phyloP scores from a whole-genome alignment of 2,797 vertebrate genomes.

The Craterocephalus amniculus region DNA sequence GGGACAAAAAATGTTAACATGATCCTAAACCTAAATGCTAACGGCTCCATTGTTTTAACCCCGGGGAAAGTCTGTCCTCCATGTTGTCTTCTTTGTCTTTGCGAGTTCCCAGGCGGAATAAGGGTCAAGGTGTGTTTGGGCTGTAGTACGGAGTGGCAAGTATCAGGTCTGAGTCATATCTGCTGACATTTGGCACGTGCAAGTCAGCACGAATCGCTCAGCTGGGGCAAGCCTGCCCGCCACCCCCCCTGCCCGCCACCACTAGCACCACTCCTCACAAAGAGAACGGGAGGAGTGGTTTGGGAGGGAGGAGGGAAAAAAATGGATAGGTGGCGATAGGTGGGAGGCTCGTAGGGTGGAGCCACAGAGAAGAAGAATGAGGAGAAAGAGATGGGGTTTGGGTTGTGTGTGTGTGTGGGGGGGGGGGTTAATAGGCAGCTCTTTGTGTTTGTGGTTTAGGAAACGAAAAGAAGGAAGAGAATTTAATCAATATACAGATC shows the following conservation, averaged over 20 bases:
- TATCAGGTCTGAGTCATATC: slow-evolving; percentile 77
- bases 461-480: slow-evolving; percentile 37
- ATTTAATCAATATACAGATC: slow-evolving; percentile 35
- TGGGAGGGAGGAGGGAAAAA: slow-evolving; percentile 20
- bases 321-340: slow-evolving; percentile 63
- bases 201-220: slow-evolving; percentile 81
- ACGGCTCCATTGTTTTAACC: not conserved
- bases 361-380: slow-evolving; percentile 58
- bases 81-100: too few relatives aligned
- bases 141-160: slow-evolving; percentile 45
- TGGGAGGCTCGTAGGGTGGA: slow-evolving; percentile 61
- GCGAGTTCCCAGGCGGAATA: slow-evolving; percentile 28
- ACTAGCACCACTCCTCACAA: slow-evolving; percentile 63
- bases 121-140: slow-evolving; percentile 64
- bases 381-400: slow-evolving; percentile 29
- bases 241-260: slow-evolving; percentile 16
- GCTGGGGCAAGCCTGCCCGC: slow-evolving; percentile 67
- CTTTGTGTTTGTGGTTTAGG: slow-evolving; percentile 69
- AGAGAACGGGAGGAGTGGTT: slow-evolving; percentile 72
- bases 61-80: slow-evolving; percentile 4
- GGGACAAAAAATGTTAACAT: not conserved
- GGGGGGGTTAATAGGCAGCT: slow-evolving; percentile 60
- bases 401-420: slow-evolving; percentile 17
- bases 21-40: not conserved
- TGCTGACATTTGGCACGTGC: slow-evolving; percentile 84